Percentiles rank a stretch among this genome's conserved stretches.
phyloP scores from a whole-genome alignment of 2,797 vertebrate species.

The Microhierax caerulescens region DNA sequence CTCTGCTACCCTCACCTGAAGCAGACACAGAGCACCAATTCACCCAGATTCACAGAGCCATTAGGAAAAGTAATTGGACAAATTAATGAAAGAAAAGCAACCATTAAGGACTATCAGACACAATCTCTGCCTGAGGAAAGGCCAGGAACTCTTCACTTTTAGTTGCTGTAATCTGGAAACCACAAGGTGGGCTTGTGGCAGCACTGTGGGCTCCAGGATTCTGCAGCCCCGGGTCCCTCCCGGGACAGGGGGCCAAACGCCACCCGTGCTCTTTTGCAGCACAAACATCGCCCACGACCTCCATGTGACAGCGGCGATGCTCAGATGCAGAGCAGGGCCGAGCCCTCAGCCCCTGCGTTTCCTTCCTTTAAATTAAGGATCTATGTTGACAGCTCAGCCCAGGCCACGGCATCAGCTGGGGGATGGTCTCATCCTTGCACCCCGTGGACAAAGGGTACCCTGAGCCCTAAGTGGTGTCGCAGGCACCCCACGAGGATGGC shows the following conservation, averaged over 20 bases:
- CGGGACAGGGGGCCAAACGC: not conserved
- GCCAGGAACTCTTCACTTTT: not conserved
- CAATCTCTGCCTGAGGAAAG: not conserved
- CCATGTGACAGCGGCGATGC: rapidly evolving
- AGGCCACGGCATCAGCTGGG: not conserved
- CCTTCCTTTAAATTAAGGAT: not conserved
- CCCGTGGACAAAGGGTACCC: not conserved
- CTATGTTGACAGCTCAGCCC: not conserved
- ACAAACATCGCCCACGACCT: not conserved
- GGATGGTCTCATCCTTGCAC: not conserved
- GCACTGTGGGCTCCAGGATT: rapidly evolving
- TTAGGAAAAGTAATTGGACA: constrained; percentile 40
- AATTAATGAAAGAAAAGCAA: constrained; percentile 27
- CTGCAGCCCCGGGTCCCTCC: not conserved
- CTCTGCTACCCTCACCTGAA: not conserved
- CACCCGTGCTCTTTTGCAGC: rapidly evolving
- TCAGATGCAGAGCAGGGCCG: not conserved
- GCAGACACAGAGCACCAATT: not conserved
- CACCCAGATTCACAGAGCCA: not conserved
- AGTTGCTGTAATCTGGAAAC: not conserved
- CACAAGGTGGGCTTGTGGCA: not conserved
- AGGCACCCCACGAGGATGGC: not conserved
- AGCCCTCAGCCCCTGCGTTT: not conserved
- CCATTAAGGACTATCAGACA: constrained; percentile 27
- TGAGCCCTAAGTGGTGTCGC: rapidly evolving